Evolutionary conservation across 1,140 invertebrate species (phyloP), one percentile per base, ranked within the genome.

Genomic region (Nebria ingens): DNA sequence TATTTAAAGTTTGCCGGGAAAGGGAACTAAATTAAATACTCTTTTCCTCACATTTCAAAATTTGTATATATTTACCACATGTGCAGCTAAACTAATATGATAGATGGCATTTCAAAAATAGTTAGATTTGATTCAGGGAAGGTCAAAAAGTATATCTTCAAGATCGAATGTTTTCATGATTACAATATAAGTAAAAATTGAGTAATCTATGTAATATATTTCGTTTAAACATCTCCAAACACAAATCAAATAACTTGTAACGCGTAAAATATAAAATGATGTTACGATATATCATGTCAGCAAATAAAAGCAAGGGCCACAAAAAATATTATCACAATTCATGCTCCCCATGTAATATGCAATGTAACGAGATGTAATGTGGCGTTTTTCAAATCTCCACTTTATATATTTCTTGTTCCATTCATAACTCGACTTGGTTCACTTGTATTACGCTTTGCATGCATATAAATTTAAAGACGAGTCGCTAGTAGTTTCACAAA

Each of bases 1-100:
- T 45, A 45, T 45, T 45, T 45, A 45, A 45, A 45, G 40, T 45
- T 45, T 45, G 40, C 9, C 40, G n/a, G n/a, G n/a, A n/a, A n/a
- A n/a, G n/a, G n/a, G n/a, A n/a, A n/a, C n/a, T n/a, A n/a, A n/a
- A n/a, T n/a, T n/a, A n/a, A n/a, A n/a, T n/a, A n/a, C n/a, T n/a
- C n/a, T n/a, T n/a, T n/a, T n/a, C n/a, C n/a, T n/a, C n/a, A n/a
- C n/a, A n/a, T n/a, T n/a, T n/a, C n/a, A n/a, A n/a, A n/a, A n/a
- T n/a, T n/a, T n/a, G n/a, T n/a, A n/a, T n/a, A n/a, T n/a, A n/a
- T n/a, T n/a, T n/a, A n/a, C n/a, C n/a, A n/a, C n/a, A n/a, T n/a
- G n/a, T n/a, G n/a, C n/a, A n/a, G n/a, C n/a, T n/a, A n/a, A n/a
- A n/a, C n/a, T n/a, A n/a, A n/a, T n/a, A n/a, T n/a, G n/a, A n/a